Base-by-base conservation (phyloP, 2,888 invertebrate species). In the Cosmorhoe ocellata region DNA sequence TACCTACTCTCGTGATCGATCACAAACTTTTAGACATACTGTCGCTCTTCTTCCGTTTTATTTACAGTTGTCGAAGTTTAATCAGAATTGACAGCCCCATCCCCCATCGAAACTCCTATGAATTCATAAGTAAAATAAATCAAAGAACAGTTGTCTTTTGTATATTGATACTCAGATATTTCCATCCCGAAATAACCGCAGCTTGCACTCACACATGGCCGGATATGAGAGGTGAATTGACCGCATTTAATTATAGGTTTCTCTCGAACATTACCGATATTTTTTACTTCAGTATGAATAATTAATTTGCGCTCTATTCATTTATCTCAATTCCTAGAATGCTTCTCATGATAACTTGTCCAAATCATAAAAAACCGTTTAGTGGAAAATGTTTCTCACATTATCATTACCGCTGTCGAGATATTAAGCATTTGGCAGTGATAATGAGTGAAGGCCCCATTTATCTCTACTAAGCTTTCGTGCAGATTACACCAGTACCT, bases 201-300 rank as follows among this genome's bases (percentile, higher is more conserved):
- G 32, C 51, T 31, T 27, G 32, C 32, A 9, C 50, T 30, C 27
- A 39, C 52, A 53, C 48, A 48, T 53, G 52, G 47, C 56, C 54
- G 60, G 58, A 58, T 58, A 54, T 41, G 50, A 50, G 49, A 49
- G 45, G 12, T 41, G 53, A 50, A 51, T 56, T 37, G 39, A 27
- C 42, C 47, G 52, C 45, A 43, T 48, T 53, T 45, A 51, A 42
- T 45, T 4, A 22, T 38, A 26, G 12, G 31, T 43, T 27, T 50
- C 50, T 41, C 28, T 44, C 37, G 7, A 3, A 11, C 33, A 33
- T 27, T 4, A 39, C 6, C 18, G 13, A 37, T 26, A 27, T 14
- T 11, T 12, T 31, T 31, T 12, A 31, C n/a, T 28, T 10, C n/a
- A 6, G n/a, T 24, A 7, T 6, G 24, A 24, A 24, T 7, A 7